Base-by-base conservation (phyloP, 1,140 invertebrate genomes). In the Arion vulgaris region DNA sequence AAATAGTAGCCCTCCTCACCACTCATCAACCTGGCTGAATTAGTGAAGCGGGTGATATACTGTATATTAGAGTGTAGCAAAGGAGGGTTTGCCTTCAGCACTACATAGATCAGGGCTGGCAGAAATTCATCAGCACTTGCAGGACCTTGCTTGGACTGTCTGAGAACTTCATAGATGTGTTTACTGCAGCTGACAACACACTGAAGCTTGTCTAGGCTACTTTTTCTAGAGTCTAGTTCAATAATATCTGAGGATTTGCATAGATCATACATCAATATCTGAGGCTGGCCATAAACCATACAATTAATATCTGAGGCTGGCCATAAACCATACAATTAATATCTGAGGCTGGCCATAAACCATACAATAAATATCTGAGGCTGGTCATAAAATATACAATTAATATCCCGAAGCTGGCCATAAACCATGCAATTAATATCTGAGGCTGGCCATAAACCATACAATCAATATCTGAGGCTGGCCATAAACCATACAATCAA, bases 1-100 rank as follows among this genome's bases (percentile, higher is more conserved):
- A 99, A 99, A 92, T 98, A 99, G 93, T 99, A 99, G 17, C 97
- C 98, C 57, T 92, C 97, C 94, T 99, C 98, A 38, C 98, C 98
- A 84, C 96, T 97, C 96, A 98, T 98, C 9, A 99, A 93, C 51
- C 97, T 94, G 83, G 94, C 95, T 17, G 97, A 97, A 92, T 97
- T 97, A 81, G 97, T 97, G 92, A 99, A 99, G 49, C 93, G 86
- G 7, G 92, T 98, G 80, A 99, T 97, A 92, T 97, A 99, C 91
- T 98, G 96, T 71, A 99, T 97, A 92, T 99, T 99, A 88, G 98
- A 99, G 89, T 99, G 98, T 0, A 99, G 94, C 23, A 98, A 94
- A 0, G 98, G 97, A 0, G 98, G 98, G 94, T 99, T 99, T 26
- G 98, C 98, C 93, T 98, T 98, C 19, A 99, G 93, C 53, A 99